A percentile compares a stretch with the other conserved stretches of the same genome.
Conservation (phyloP, 1,140 invertebrate species). For the Physella acuta region DNA sequence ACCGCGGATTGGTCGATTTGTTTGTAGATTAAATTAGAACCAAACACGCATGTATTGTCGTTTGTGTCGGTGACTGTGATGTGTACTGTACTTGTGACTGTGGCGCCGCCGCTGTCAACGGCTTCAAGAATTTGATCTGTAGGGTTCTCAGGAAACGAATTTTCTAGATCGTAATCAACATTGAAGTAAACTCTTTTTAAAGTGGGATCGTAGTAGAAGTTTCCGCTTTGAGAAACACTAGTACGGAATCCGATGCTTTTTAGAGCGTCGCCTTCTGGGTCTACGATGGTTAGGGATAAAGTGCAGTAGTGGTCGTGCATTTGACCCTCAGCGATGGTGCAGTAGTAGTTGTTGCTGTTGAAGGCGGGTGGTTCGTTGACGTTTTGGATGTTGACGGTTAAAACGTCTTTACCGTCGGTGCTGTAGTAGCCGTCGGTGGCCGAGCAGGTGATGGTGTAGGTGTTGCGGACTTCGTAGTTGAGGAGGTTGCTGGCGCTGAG, state of each 20-base stretch:
- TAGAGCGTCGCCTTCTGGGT: background rate
- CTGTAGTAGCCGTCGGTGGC: background rate
- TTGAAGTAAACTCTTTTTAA: background rate
- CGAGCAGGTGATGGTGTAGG: conserved; percentile 6
- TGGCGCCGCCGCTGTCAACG: background rate
- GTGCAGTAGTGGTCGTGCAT: background rate
- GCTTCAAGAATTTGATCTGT: background rate
- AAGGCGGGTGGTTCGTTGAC: background rate
- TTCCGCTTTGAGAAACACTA: background rate
- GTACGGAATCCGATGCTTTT: background rate
- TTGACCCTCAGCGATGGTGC: background rate
- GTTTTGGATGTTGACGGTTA: background rate
- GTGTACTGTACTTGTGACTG: background rate
- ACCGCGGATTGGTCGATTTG: background rate
- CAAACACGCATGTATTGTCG: conserved; percentile 6
- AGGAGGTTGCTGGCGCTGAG: background rate
- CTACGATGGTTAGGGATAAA: background rate
- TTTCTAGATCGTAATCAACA: conserved; percentile 1
- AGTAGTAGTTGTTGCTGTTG: conserved; percentile 9
- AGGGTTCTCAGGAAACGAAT: background rate
- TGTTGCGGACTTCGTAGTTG: conserved; percentile 3
- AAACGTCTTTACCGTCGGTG: background rate
- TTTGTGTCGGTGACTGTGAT: conserved; percentile 5
- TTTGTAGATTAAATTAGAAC: background rate
- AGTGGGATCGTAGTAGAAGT: background rate